A percentile compares a stretch with the other conserved stretches of the same genome.
phyloP scores from a whole-genome alignment of 53 echinoderm and acorn worm genomes.

The Antedon mediterranea region DNA sequence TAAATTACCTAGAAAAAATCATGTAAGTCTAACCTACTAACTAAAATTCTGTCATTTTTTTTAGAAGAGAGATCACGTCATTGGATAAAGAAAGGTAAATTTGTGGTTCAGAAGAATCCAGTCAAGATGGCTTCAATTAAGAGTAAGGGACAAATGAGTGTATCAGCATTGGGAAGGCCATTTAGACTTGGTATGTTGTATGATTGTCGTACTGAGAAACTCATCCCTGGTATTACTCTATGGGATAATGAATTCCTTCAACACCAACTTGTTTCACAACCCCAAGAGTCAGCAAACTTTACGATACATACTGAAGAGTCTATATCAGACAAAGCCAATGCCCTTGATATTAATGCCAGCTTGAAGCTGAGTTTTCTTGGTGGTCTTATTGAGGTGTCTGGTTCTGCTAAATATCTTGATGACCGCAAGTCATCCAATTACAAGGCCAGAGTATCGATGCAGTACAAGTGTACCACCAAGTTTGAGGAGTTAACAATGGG shows the following conservation, averaged over 20 bases:
- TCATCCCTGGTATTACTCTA: slow-evolving; percentile 18
- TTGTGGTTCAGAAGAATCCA: no score
- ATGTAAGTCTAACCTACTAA: no score
- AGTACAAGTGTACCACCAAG: slow-evolving; percentile 33
- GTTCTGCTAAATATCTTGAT: slow-evolving; percentile 28
- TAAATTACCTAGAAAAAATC: no score
- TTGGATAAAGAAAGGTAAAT: no score
- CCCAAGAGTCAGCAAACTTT: no score
- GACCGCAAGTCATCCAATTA: slow-evolving; percentile 6
- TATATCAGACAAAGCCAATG: slow-evolving; percentile 10
- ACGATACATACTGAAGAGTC: slow-evolving; percentile 11
- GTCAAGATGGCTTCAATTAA: no score
- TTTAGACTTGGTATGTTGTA: slow-evolving; percentile 37
- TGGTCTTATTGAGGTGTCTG: slow-evolving; percentile 14
- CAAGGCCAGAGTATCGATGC: slow-evolving; percentile 25
- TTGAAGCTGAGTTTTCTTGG: slow-evolving; percentile 28
- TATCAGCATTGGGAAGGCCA: slow-evolving; percentile 25
- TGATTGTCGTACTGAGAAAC: slow-evolving; percentile 23
- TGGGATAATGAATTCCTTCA: slow-evolving; percentile 18
- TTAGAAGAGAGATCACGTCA: no score
- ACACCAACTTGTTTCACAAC: neutral
- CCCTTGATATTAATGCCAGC: slow-evolving; percentile 10
- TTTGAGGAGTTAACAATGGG: slow-evolving; percentile 37
- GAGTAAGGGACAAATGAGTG: no score
- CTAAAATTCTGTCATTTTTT: no score